phyloP scores from a whole-genome alignment of 2,113 vertebrate species.

The Perccottus glenii region DNA sequence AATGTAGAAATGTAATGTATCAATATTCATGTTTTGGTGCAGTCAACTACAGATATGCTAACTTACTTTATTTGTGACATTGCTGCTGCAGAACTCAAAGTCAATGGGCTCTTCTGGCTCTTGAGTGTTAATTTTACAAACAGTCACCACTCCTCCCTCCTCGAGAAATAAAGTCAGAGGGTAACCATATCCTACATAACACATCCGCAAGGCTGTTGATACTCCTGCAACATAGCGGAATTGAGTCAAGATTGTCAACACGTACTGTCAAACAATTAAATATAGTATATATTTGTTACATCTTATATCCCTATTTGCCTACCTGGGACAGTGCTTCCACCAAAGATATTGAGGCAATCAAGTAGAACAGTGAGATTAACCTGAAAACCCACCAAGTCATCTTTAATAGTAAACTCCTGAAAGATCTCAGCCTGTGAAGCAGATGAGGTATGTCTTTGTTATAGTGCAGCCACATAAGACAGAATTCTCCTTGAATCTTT shows the following conservation, averaged over 20 bases:
- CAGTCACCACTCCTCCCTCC: conserved; percentile 96
- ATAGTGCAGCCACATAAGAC: background rate
- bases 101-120: conserved; percentile 93
- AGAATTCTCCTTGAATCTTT: too few relatives aligned
- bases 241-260: background rate
- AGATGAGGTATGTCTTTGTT: background rate
- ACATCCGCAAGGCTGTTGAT: conserved; percentile 90
- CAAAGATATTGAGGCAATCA: conserved; percentile 96
- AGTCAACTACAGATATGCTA: background rate
- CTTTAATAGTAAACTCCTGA: conserved; percentile 88
- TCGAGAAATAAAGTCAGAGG: conserved; percentile 93
- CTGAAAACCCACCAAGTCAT: conserved; percentile 90
- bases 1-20: background rate
- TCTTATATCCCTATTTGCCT: background rate
- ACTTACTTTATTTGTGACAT: conserved; percentile 88
- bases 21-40: background rate
- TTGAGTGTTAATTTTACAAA: conserved; percentile 95
- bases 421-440: conserved; percentile 89
- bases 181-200: conserved; percentile 93
- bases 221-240: conserved; percentile 75
- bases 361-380: conserved; percentile 92
- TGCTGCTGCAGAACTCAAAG: conserved; percentile 95
- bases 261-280: background rate
- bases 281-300: background rate
- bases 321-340: conserved; percentile 88